These are phyloP conservation scores for Timema podura DNA, from an alignment of 2,888 invertebrate genomes.

Conservation along the genomic window DNA sequence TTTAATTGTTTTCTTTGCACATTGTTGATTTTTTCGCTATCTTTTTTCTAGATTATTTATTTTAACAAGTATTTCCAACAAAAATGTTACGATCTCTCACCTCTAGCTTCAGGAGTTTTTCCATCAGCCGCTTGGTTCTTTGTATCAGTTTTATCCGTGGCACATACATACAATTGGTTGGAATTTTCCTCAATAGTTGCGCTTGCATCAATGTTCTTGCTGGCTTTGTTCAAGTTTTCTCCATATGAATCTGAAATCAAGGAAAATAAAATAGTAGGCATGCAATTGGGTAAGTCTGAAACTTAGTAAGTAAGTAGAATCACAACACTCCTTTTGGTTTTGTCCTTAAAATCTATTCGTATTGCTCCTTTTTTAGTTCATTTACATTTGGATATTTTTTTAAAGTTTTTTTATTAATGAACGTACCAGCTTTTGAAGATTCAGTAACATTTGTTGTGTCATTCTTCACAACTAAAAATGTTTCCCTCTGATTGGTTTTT, in stretches of 20 bases:
- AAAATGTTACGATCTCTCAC: background rate
- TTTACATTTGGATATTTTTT: background rate
- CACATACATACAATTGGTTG: background rate
- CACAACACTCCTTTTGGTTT: background rate
- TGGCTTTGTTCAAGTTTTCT: conserved; percentile 2
- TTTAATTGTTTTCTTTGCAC: background rate
- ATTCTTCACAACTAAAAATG: background rate
- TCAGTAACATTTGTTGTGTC: background rate
- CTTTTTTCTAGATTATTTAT: background rate
- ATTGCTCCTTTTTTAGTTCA: conserved; percentile 7
- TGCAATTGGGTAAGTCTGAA: background rate
- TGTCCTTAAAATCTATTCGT: conserved; percentile 1
- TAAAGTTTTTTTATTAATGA: background rate
- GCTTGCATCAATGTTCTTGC: conserved; percentile 9
- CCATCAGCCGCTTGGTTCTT: conserved; percentile 5
- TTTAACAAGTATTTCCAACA: conserved; percentile 7
- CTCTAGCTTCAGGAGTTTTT: background rate
- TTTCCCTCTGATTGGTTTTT: background rate
- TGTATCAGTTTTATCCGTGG: conserved; percentile 5
- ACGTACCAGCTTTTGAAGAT: no score
- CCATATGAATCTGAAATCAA: background rate
- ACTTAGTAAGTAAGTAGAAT: background rate
- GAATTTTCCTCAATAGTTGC: background rate
- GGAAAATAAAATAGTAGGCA: background rate
- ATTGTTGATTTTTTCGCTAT: background rate